Conservation (phyloP, 2,797 vertebrate genomes). For the Spondyliosoma cantharus region DNA sequence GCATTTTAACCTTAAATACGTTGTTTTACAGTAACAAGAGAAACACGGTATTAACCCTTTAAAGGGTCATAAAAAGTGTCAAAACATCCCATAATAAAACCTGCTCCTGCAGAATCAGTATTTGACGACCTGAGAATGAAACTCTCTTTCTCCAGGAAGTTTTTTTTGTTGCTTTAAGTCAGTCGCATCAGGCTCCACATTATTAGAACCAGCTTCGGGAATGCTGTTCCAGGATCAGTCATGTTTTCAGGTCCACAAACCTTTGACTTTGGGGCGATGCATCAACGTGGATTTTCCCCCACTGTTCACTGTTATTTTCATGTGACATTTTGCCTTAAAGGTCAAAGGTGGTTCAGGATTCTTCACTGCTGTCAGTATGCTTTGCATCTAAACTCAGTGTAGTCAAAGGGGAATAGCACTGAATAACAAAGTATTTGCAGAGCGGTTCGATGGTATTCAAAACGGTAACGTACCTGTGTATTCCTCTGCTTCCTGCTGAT, state of each 20-base stretch:
- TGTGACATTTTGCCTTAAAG: background rate
- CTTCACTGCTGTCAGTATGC: background rate
- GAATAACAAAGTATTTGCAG: background rate
- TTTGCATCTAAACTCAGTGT: background rate
- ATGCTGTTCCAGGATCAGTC: background rate
- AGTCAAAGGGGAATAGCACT: constrained; percentile 31
- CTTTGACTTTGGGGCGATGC: background rate
- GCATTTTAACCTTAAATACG: background rate
- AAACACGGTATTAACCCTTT: background rate
- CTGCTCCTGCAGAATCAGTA: background rate
- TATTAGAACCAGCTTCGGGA: background rate
- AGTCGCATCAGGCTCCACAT: background rate
- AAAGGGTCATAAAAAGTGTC: background rate
- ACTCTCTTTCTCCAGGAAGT: too few species aligned
- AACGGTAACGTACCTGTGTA: background rate
- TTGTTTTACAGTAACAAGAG: background rate
- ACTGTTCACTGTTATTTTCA: background rate
- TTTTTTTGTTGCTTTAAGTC: background rate
- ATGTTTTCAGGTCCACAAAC: background rate
- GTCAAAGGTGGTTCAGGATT: constrained; percentile 19
- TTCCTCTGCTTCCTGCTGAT: background rate
- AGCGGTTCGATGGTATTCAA: background rate
- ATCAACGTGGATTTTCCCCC: background rate
- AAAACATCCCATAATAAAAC: background rate
- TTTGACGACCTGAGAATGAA: too few species aligned